These are phyloP conservation scores for Amiota communis DNA, from an alignment of 2,888 invertebrate genomes.

Conservation along the genomic window DNA sequence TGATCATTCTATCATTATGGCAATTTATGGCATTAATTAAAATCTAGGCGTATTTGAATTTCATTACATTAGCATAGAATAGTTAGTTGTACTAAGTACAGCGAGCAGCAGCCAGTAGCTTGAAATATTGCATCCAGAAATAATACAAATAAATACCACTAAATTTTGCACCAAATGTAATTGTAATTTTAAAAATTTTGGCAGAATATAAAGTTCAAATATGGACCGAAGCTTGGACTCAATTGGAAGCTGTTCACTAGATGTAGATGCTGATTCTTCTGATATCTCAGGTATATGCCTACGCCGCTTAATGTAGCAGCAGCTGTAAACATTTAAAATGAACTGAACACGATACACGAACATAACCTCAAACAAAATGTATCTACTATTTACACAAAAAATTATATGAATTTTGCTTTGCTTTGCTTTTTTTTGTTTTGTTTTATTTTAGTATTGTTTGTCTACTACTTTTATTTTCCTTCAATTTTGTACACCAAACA, in stretches of 20 bases:
- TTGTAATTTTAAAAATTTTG: constrained; percentile 20
- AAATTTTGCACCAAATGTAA: no score
- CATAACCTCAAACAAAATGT: constrained; percentile 37
- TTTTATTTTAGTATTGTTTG: constrained; percentile 34
- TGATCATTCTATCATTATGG: not conserved
- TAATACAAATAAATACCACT: no score
- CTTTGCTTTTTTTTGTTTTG: constrained; percentile 29
- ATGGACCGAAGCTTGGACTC: constrained; percentile 88
- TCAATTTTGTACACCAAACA: not conserved
- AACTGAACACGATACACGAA: not conserved
- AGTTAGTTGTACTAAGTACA: no score
- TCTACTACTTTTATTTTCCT: not conserved
- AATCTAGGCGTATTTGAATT: not conserved
- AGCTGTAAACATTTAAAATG: not conserved
- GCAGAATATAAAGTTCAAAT: constrained; percentile 59
- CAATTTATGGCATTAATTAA: constrained; percentile 3
- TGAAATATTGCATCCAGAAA: no score
- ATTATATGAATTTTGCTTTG: constrained; percentile 18
- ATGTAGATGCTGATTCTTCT: constrained; percentile 83
- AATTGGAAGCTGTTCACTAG: constrained; percentile 89
- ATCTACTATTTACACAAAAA: constrained; percentile 20
- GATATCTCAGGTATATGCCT: constrained; percentile 80
- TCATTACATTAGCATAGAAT: no score
- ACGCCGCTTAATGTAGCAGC: not conserved
- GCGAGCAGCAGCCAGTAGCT: no score